Base-by-base conservation (phyloP, 2,888 invertebrate genomes). In the Ennomos fuscantarius region DNA sequence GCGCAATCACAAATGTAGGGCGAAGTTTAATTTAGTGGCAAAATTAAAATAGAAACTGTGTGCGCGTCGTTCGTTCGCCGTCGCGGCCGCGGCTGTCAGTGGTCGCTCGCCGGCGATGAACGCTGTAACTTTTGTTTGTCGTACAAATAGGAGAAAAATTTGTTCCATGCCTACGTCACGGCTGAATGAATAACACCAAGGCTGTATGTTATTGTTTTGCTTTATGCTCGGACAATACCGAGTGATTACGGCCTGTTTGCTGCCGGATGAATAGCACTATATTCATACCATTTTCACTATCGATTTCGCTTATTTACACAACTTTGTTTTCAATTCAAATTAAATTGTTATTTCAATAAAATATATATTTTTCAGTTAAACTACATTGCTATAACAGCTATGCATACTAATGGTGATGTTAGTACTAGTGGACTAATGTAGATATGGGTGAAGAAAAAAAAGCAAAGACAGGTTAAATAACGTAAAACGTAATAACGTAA, bases 61-160 rank as follows among this genome's bases (percentile, higher is more conserved):
- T 64, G 68, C 78, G 76, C 76, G 76, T 79, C 72, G 70, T 70
- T 72, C 73, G 75, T 59, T 67, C 74, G 73, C 65, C 66, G 77
- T 77, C 84, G 78, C 86, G 79, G 69, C 74, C 79, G 82, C 81
- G 78, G 81, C 81, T 78, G 52, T 35, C 53, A 41, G 35, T 9
- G 36, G 41, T 48, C 9, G 74, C 70, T 73, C 77, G 73, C 77
- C 69, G 72, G 69, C 72, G 63, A 68, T 74, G 74, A 64, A 68
- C 79, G 79, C 78, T 81, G 80, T 78, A 76, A 81, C 78, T 72
- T 78, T 74, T 78, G 79, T 88, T 89, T 85, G 82, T 79, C 74
- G 81, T 79, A 82, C 78, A 87, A 89, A 88, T 84, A 86, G 81
- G 73, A 85, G 86, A 87, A 89, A 87, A 87, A 84, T 82, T 81